Conservation (phyloP, 2,888 invertebrate species). For the Rapana venosa region DNA sequence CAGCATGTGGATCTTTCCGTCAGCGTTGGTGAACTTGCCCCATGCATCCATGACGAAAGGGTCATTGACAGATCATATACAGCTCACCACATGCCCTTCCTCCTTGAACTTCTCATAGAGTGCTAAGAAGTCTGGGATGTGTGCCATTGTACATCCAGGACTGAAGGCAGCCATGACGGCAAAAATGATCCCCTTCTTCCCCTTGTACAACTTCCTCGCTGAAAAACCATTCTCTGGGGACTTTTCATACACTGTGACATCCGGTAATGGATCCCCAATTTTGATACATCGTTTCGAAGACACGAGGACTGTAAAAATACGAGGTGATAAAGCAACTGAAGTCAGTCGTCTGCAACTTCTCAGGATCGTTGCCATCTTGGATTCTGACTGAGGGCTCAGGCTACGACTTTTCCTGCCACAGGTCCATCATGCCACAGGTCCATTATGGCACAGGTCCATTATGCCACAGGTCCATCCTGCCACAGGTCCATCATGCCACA, state of each 20-base stretch:
- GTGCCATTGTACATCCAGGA: conserved; percentile 93
- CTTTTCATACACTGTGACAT: conserved; percentile 89
- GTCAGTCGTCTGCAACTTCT: no score
- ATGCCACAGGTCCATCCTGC: no score
- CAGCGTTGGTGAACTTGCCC: conserved; percentile 88
- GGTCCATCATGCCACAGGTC: no score
- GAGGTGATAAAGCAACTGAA: no score
- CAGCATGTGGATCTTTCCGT: conserved; percentile 92
- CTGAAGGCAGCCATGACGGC: conserved; percentile 97
- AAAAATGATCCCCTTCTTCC: conserved; percentile 92
- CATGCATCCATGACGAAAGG: conserved; percentile 97
- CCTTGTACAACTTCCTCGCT: conserved; percentile 85
- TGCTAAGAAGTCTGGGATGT: conserved; percentile 91
- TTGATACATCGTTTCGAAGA: no score
- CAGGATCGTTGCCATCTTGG: no score
- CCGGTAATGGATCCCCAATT: conserved; percentile 91
- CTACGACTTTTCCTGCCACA: no score
- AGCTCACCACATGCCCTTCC: conserved; percentile 91
- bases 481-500: no score
- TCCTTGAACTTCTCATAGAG: conserved; percentile 87
- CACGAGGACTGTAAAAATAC: no score
- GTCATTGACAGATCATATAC: conserved; percentile 96
- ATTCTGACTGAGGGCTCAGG: no score
- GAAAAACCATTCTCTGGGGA: conserved; percentile 92
- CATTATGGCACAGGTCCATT: no score